Evolutionary conservation across 2,888 invertebrate genomes (phyloP).

Genomic region (Drosophila maculinotata): DNA sequence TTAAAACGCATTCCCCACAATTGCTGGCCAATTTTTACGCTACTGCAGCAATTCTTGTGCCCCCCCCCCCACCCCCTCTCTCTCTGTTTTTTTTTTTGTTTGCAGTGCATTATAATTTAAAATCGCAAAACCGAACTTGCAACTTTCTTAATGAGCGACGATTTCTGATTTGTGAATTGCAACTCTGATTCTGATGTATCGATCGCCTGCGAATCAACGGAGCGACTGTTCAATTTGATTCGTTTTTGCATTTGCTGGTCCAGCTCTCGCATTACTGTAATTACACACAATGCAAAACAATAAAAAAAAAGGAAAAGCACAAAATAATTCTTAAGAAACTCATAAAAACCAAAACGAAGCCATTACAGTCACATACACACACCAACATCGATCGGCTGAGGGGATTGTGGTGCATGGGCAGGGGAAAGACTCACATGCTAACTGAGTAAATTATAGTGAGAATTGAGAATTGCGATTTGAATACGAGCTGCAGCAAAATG

Average conservation of each 20-base stretch:
- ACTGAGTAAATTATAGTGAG: slow-evolving; percentile 55
- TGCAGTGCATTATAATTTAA: slow-evolving; percentile 41
- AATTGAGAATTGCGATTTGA: slow-evolving; percentile 61
- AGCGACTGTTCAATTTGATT: slow-evolving; percentile 63
- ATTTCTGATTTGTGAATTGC: slow-evolving; percentile 42
- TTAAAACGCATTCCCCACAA: slow-evolving; percentile 32
- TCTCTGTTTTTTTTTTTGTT: slow-evolving; percentile 2
- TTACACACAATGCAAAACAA: slow-evolving; percentile 72
- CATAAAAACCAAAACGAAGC: slow-evolving; percentile 75
- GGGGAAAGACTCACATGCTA: slow-evolving; percentile 34
- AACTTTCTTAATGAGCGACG: slow-evolving; percentile 66
- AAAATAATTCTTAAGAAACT: slow-evolving; percentile 73
- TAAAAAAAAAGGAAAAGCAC: slow-evolving; percentile 21
- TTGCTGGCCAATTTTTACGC: slow-evolving; percentile 21
- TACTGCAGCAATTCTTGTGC: slow-evolving; percentile 16
- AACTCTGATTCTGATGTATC: too few relatives aligned
- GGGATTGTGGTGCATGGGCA: not conserved
- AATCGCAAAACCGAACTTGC: slow-evolving; percentile 17
- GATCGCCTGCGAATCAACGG: too few relatives aligned
- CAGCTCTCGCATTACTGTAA: slow-evolving; percentile 80
- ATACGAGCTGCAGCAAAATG: slow-evolving; percentile 51
- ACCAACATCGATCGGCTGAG: not conserved
- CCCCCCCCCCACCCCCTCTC: too few relatives aligned
- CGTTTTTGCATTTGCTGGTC: slow-evolving; percentile 51
- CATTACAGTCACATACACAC: slow-evolving; percentile 70